Percentiles rank a stretch among this genome's conserved stretches.
Evolutionary conservation across 2,797 vertebrate genomes (phyloP).

Genomic region (Melanotaenia nigrans): DNA sequence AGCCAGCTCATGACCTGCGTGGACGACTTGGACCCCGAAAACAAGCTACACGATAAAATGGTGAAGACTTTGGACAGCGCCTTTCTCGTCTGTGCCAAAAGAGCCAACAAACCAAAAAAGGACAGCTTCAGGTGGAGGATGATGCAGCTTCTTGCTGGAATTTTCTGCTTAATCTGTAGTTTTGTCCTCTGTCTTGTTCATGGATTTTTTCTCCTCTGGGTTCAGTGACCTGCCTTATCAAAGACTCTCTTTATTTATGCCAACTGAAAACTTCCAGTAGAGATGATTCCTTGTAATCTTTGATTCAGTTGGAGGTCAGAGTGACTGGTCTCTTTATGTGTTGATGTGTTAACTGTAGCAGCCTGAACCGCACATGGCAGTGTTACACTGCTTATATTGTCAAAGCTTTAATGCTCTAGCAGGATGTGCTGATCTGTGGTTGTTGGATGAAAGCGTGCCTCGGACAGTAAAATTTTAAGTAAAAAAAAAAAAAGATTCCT

Average conservation of each 20-base stretch:
- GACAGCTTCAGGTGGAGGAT: slow-evolving; percentile 73
- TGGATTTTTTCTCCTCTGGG: not conserved
- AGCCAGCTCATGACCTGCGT: slow-evolving; percentile 81
- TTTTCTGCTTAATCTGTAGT: not conserved
- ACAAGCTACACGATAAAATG: slow-evolving; percentile 78
- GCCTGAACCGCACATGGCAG: slow-evolving; percentile 3
- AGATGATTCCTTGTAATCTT: not conserved
- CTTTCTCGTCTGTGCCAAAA: slow-evolving; percentile 78
- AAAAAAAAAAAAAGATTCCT: not conserved
- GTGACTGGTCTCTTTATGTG: slow-evolving; percentile 15
- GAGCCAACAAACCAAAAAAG: slow-evolving; percentile 60
- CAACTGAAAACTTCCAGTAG: not conserved
- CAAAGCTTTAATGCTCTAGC: not conserved
- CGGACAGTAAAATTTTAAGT: slow-evolving; percentile 16
- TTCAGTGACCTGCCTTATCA: not conserved
- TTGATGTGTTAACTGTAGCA: slow-evolving; percentile 1
- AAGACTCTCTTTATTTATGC: not conserved
- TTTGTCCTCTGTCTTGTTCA: not conserved
- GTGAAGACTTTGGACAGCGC: slow-evolving; percentile 80
- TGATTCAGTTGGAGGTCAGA: not conserved
- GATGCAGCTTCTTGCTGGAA: accelerated
- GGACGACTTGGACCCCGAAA: slow-evolving; percentile 79
- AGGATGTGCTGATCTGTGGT: slow-evolving; percentile 11
- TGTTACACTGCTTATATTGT: slow-evolving; percentile 24
- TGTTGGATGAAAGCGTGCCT: slow-evolving; percentile 25